These are phyloP conservation scores for Solenopsis invicta DNA, from an alignment of 1,140 invertebrate genomes.

Conservation along the genomic window DNA sequence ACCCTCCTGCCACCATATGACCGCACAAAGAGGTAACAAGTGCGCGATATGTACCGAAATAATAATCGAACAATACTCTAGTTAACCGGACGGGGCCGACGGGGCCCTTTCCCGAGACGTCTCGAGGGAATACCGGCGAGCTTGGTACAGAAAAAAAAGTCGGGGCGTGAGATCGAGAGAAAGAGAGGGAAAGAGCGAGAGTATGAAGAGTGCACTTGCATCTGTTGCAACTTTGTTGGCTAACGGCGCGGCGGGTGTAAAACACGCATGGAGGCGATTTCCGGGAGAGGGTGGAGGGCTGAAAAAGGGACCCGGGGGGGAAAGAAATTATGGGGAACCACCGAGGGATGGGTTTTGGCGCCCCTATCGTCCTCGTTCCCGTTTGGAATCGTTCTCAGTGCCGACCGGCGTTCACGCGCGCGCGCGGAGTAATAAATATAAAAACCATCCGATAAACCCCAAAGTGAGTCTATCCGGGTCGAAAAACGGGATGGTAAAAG, in stretches of 20 bases:
- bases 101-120: slow-evolving; percentile 68
- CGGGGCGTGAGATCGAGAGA: slow-evolving; percentile 48
- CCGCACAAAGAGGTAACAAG: slow-evolving; percentile 86
- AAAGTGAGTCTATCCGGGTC: slow-evolving; percentile 63
- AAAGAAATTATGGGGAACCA: slow-evolving; percentile 30
- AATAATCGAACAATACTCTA: slow-evolving; percentile 87
- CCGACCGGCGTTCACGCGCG: not conserved
- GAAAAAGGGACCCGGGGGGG: slow-evolving; percentile 15
- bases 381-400: slow-evolving; percentile 47
- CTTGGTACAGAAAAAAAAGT: slow-evolving; percentile 61
- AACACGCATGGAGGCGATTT: slow-evolving; percentile 64
- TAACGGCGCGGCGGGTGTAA: slow-evolving; percentile 69
- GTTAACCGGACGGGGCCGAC: slow-evolving; percentile 84
- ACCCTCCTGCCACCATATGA: slow-evolving; percentile 79
- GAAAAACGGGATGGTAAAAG: not conserved
- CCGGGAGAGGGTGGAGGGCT: slow-evolving; percentile 14
- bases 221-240: slow-evolving; percentile 73
- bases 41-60: slow-evolving; percentile 87
- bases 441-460: slow-evolving; percentile 77
- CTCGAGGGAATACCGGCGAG: slow-evolving; percentile 67
- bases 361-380: slow-evolving; percentile 51
- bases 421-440: slow-evolving; percentile 68
- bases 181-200: slow-evolving; percentile 34
- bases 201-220: slow-evolving; percentile 66
- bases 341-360: slow-evolving; percentile 51